Percentiles rank a stretch among this genome's conserved stretches.
Conservation (phyloP, 2,113 vertebrate species). For the Okapia johnstoni region DNA sequence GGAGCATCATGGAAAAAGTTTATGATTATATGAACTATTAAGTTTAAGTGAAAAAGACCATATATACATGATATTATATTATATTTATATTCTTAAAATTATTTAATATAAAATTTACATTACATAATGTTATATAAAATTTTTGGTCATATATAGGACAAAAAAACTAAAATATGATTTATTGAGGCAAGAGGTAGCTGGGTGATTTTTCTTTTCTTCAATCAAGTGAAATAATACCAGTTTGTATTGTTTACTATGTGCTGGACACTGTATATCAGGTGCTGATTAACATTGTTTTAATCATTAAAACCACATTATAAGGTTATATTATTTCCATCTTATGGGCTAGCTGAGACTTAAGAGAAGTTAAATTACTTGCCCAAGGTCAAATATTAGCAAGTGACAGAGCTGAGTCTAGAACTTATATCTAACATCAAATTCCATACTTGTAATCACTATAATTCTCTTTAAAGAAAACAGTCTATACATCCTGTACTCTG, state of each 20-base stretch:
- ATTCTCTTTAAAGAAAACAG: background rate
- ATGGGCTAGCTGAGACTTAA: background rate
- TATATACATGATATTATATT: background rate
- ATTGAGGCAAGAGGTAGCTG: background rate
- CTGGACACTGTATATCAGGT: background rate
- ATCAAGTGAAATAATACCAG: background rate
- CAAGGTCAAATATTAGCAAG: background rate
- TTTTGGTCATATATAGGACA: background rate
- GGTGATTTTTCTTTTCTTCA: background rate
- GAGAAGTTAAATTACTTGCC: background rate
- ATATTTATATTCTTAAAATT: background rate
- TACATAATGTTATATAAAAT: background rate
- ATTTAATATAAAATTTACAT: background rate
- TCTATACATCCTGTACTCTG: background rate
- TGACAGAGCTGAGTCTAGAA: background rate
- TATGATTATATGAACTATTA: background rate
- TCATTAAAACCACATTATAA: background rate
- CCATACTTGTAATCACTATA: background rate
- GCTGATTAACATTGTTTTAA: background rate
- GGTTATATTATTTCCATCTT: background rate
- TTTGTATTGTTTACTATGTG: background rate
- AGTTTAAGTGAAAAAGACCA: background rate
- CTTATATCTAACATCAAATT: background rate
- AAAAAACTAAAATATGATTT: background rate
- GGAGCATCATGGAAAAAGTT: background rate